These are phyloP conservation scores for Carduelis carduelis DNA, from an alignment of 2,797 vertebrate genomes.

Conservation along the genomic window DNA sequence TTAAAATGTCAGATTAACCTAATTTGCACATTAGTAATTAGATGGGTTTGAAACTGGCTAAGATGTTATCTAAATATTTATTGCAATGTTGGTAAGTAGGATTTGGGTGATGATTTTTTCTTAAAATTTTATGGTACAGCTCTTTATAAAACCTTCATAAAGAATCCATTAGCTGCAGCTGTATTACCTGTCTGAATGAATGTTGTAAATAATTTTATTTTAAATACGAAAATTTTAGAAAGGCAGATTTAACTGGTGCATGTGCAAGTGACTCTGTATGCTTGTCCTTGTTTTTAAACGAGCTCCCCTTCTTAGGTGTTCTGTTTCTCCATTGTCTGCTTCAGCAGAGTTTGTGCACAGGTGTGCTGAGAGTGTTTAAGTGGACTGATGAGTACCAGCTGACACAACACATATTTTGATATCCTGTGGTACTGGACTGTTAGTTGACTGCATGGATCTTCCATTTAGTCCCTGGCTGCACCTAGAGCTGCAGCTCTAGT, in stretches of 20 bases:
- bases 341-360: neutral
- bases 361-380: neutral
- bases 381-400: neutral
- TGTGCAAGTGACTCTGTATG: neutral
- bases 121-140: neutral
- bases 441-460: neutral
- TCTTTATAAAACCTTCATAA: neutral
- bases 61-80: neutral
- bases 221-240: neutral
- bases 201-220: neutral
- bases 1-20: neutral
- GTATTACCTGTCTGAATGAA: neutral
- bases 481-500: neutral
- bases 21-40: neutral
- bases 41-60: neutral
- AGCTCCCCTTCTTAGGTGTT: constrained; percentile 23
- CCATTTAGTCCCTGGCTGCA: neutral
- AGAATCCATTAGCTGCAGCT: neutral
- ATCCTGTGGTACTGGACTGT: neutral
- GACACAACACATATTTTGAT: neutral
- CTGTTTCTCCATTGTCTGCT: constrained; percentile 6
- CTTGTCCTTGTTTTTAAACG: neutral
- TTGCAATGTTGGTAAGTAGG: neutral
- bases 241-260: neutral
- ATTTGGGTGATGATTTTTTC: neutral